Evolutionary conservation across 1,140 invertebrate species (phyloP), one percentile per base, ranked within the genome.

Genomic region (Diachasma alloeum): DNA sequence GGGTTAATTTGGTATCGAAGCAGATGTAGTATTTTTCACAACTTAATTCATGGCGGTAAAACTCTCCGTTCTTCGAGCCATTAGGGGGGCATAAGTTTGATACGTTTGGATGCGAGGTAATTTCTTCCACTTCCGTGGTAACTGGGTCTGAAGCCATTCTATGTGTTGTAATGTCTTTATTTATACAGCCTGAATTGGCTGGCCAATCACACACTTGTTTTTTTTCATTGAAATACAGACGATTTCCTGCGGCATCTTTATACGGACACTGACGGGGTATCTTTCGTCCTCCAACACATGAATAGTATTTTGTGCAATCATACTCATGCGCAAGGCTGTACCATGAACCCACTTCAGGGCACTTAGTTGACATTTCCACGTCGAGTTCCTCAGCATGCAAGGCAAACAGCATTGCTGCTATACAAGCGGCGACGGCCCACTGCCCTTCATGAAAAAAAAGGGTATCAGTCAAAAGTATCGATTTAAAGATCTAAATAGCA

Each of bases 281-380:
- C 17, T 59, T 59, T 17, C 11, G 53, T 4, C 5, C 4, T 59
- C 87, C 88, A 39, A 84, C 84, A 79, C 92, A 93, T 71, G 88
- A 84, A 82, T 91, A 92, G 81, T 91, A 93, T 48, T 87, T 89
- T n/a, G 87, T 79, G 80, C 92, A 92, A 73, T 91, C 87, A 22
- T 9, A 59, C 53, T 59, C 44, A 15, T 48, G 44, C 10, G 53
- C n/a, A n/a, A n/a, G n/a, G n/a, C 4, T 11, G 10, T 59, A 15
- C 13, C 44, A 4, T 48, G 44, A 48, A 48, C 13, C 13, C 4
- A 48, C 44, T 48, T 48, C n/a, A n/a, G 44, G 44, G 13, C 44
- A 48, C 13, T 48, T 48, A 13, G 13, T 48, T 15, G 44, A n/a
- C 4, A 48, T 48, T 48, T 48, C 5, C 44, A 15, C 44, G 13